These are phyloP conservation scores for Oreochromis niloticus DNA, from an alignment of 2,113 vertebrate species.

Conservation along the genomic window DNA sequence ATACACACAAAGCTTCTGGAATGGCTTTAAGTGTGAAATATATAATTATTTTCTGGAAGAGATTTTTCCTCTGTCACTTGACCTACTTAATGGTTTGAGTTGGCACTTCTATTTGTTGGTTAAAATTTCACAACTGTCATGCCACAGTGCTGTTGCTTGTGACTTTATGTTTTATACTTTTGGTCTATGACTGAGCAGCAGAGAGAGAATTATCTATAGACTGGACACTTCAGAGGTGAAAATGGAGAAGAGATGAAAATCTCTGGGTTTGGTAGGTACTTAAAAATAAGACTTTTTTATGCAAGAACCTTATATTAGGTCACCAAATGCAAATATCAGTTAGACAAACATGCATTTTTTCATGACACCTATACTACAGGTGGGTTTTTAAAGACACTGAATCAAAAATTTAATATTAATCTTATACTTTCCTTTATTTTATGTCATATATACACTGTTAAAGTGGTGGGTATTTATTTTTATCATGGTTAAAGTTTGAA, in stretches of 20 bases:
- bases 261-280: background rate
- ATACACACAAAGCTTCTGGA: constrained; percentile 17
- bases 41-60: constrained; percentile 5
- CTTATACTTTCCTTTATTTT: background rate
- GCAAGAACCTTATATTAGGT: background rate
- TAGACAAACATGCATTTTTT: background rate
- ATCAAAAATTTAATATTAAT: background rate
- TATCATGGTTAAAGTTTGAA: background rate
- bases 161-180: background rate
- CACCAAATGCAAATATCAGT: background rate
- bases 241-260: background rate
- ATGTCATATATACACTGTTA: background rate
- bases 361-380: background rate
- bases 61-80: constrained; percentile 2
- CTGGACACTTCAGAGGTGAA: background rate
- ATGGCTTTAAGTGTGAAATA: constrained; percentile 14
- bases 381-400: background rate
- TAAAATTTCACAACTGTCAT: background rate
- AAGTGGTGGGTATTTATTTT: background rate
- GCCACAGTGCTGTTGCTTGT: background rate
- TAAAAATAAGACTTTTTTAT: background rate
- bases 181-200: background rate
- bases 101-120: constrained; percentile 1
- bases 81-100: constrained; percentile 35
- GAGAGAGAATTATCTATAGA: background rate